phyloP scores from a whole-genome alignment of 2,888 invertebrate species.

The Melinopterus prodromus region DNA sequence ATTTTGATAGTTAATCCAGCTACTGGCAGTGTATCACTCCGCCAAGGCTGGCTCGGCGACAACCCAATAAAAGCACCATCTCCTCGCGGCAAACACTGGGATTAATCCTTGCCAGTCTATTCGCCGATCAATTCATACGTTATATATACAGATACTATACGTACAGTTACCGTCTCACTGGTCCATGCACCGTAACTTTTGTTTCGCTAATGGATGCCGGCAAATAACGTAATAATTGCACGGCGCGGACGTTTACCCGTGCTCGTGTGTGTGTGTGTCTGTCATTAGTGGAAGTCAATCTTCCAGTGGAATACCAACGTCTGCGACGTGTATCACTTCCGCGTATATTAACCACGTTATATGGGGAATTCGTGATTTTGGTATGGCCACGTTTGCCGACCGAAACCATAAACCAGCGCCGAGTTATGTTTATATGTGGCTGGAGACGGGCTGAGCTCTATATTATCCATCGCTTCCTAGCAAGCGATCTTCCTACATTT shows the following conservation, averaged over 20 bases:
- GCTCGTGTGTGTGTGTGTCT: background rate
- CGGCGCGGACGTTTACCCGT: background rate
- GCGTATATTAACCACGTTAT: constrained; percentile 41
- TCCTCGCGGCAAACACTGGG: background rate
- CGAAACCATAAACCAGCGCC: constrained; percentile 33
- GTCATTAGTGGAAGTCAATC: constrained; percentile 9
- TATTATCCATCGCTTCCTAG: background rate
- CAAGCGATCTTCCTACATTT: background rate
- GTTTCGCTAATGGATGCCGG: background rate
- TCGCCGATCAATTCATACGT: constrained; percentile 16
- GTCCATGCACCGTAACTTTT: background rate
- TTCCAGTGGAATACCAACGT: background rate
- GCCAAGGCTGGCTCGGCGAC: constrained; percentile 9
- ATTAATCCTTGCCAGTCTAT: background rate
- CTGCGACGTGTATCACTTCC: constrained; percentile 39
- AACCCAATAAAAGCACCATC: constrained; percentile 6
- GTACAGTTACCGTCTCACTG: background rate
- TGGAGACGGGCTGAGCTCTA: constrained; percentile 23
- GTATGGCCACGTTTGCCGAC: constrained; percentile 43
- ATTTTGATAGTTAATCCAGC: constrained; percentile 25
- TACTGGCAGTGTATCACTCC: constrained; percentile 13
- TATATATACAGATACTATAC: background rate
- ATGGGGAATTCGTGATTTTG: constrained; percentile 46
- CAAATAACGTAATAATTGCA: background rate
- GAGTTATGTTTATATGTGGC: constrained; percentile 28